Conservation (phyloP, 2,113 vertebrate genomes). For the Lepus europaeus region DNA sequence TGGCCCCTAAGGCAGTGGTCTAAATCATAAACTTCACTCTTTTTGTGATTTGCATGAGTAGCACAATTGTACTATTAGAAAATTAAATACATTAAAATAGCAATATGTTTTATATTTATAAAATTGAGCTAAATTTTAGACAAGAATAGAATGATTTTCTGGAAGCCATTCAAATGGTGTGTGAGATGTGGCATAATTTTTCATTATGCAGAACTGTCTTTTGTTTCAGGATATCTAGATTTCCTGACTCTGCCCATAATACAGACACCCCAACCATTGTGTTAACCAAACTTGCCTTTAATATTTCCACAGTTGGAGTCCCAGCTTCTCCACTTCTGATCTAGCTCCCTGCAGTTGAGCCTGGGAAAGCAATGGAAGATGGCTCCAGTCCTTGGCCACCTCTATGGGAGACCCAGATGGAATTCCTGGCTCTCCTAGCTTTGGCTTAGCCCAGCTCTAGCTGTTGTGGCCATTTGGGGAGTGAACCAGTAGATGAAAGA, state of each 20-base stretch:
- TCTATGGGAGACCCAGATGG: too few species aligned
- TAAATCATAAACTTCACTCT: background rate
- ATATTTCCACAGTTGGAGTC: background rate
- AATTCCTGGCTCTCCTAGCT: too few species aligned
- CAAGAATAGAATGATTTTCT: constrained; percentile 37
- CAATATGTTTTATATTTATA: constrained; percentile 38
- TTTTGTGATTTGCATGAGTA: background rate
- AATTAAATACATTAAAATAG: constrained; percentile 25
- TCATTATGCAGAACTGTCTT: constrained; percentile 1
- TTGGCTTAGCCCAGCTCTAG: too few species aligned
- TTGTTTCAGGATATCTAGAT: constrained; percentile 48
- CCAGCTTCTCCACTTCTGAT: too few species aligned
- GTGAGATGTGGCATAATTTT: background rate
- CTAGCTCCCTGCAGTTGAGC: too few species aligned
- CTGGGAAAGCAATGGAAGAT: too few species aligned
- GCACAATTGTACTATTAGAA: background rate
- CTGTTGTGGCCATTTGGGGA: too few species aligned
- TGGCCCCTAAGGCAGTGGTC: too few species aligned
- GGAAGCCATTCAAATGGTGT: background rate
- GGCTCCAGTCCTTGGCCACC: too few species aligned
- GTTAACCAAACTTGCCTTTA: background rate
- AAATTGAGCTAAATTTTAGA: constrained; percentile 44
- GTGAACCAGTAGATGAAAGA: too few species aligned
- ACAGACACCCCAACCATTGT: background rate
- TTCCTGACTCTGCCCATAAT: constrained; percentile 40